Evolutionary conservation across 2,888 invertebrate species (phyloP).

Genomic region (Stegana nigrithorax): DNA sequence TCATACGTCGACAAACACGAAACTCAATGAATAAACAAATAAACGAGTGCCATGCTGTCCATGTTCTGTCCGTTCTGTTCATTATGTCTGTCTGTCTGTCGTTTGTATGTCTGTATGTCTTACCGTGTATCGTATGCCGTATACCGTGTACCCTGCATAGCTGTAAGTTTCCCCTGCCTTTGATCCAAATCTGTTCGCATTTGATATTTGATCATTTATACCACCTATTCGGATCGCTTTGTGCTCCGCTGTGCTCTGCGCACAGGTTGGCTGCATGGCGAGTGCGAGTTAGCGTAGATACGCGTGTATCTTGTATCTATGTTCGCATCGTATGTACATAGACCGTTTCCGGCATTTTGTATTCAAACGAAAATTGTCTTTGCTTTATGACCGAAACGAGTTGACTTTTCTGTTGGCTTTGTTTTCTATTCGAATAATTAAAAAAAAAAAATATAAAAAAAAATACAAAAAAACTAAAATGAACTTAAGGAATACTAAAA

Average conservation of each 20-base stretch:
- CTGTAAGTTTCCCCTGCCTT: neutral
- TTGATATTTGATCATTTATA: slow-evolving; percentile 15
- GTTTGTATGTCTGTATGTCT: neutral
- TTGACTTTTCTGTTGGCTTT: neutral
- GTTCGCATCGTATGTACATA: slow-evolving; percentile 40
- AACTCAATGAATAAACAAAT: too few relatives aligned
- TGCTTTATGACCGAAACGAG: slow-evolving; percentile 10
- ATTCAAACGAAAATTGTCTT: slow-evolving; percentile 49
- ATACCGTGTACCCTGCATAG: too few relatives aligned
- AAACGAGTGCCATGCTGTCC: neutral
- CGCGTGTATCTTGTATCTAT: too few relatives aligned
- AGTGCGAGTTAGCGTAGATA: too few relatives aligned
- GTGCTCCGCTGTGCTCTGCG: neutral
- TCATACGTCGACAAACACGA: neutral
- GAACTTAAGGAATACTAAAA: too few relatives aligned
- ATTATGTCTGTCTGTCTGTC: neutral
- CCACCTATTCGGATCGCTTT: neutral
- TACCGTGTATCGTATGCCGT: too few relatives aligned
- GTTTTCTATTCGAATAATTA: neutral
- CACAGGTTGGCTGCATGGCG: too few relatives aligned
- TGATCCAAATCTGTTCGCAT: slow-evolving; percentile 13
- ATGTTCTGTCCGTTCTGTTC: neutral
- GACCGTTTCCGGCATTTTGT: slow-evolving; percentile 58
- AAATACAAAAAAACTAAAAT: neutral
- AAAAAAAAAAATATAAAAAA: neutral